phyloP scores from a whole-genome alignment of 1,140 invertebrate species.

The Agraylea sexmaculata region DNA sequence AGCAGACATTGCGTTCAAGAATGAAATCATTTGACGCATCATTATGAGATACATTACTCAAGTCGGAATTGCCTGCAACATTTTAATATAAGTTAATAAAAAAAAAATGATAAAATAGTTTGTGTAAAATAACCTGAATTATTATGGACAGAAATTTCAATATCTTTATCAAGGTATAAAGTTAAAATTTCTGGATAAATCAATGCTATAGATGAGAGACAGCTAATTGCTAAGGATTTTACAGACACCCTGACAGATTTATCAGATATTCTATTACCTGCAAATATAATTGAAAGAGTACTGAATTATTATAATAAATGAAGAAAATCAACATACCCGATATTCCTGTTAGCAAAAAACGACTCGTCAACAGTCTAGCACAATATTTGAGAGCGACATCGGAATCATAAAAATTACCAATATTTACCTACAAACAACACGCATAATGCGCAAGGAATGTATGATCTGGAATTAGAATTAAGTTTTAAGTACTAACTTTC shows the following conservation, averaged over 20 bases:
- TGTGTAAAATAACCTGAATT: conserved; percentile 28
- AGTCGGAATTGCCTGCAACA: conserved; percentile 23
- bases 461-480: too few species aligned
- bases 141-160: conserved; percentile 32
- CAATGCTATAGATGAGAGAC: conserved; percentile 54
- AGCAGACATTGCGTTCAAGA: conserved; percentile 37
- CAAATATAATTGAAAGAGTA: conserved; percentile 3
- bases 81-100: conserved; percentile 1
- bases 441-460: too few species aligned
- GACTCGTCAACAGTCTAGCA: conserved; percentile 56
- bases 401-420: conserved; percentile 53
- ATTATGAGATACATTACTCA: conserved; percentile 25
- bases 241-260: conserved; percentile 67
- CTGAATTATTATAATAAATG: neutral
- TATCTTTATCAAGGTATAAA: conserved; percentile 45
- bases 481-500: too few species aligned
- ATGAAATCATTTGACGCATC: conserved; percentile 38
- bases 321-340: conserved; percentile 32
- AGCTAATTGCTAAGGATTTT: conserved; percentile 68
- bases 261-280: conserved; percentile 31
- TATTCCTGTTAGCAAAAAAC: conserved; percentile 61
- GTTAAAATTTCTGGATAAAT: conserved; percentile 60
- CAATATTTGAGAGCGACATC: conserved; percentile 63
- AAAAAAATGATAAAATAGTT: neutral
- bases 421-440: conserved; percentile 43